Base-by-base conservation (phyloP, 2,113 vertebrate species). In the Dicrurus megarhynchus region DNA sequence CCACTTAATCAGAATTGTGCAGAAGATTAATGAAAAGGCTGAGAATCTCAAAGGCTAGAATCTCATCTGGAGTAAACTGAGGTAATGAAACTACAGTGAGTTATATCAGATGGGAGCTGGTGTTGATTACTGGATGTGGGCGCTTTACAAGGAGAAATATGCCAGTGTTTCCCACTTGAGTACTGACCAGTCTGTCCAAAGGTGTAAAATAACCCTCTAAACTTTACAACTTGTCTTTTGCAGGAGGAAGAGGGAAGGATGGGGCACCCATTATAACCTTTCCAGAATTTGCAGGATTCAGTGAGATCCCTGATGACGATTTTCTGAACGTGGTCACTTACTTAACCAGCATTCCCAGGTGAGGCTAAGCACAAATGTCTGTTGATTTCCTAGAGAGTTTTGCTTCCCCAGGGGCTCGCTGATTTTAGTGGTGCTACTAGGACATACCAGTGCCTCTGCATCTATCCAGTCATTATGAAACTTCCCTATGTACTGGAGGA, bases 331-430 rank as follows among this genome's bases (percentile, higher is more conserved):
- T 99, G 27, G 98, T 99, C 84, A 99, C 99, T 3, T 99, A 99
- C 79, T 98, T 99, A 97, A 99, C 99, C 89, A 99, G 99, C 96
- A 98, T 99, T 92, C 99, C 99, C 97, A 99, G 99, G 99, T 99
- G 92, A 98, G 97, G 32, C 50, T 74, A 26, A 85, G 69, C 30
- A 88, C 28, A 47, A 52, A 7, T 3, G 33, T 59, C 47, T 65
- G 9, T 47, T 61, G 63, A 27, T 79, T 91, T 94, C 37, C n/a
- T 18, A 7, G 16, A 61, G n/a, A 55, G 26, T 60, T 94, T 74
- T 89, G 10, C 33, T 82, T 87, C 23, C 26, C 37, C 26, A 10
- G 12, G 49, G 37, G 22, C 24, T 90, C 0, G 0, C 14, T 35
- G 27, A 64, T 55, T 87, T 65, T 57, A 41, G 26, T n/a, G n/a